Conservation (phyloP, 2,797 vertebrate genomes). For the Typhlichthys subterraneus region DNA sequence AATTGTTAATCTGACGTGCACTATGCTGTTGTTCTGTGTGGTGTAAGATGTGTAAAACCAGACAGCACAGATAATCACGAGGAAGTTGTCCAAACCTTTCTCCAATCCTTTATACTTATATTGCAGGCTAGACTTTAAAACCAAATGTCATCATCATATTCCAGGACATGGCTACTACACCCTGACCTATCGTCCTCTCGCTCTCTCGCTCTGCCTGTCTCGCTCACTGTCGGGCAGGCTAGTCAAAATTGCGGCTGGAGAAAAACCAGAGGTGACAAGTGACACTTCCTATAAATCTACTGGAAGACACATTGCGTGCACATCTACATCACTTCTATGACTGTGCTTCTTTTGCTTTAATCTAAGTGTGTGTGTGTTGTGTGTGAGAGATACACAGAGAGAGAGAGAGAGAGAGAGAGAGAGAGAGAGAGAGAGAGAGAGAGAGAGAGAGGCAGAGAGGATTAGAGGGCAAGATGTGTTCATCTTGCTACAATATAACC, state of each 20-base stretch:
- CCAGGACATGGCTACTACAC: slow-evolving; percentile 5
- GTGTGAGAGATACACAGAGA: not conserved
- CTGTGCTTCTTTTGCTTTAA: slow-evolving; percentile 29
- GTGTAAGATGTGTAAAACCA: too few species aligned
- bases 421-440: not conserved
- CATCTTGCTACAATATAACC: slow-evolving; percentile 32
- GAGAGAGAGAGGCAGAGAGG: slow-evolving; percentile 22
- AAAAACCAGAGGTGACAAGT: slow-evolving; percentile 65
- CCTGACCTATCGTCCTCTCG: not conserved
- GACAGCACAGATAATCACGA: too few species aligned
- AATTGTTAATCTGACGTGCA: not conserved
- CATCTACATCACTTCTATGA: not conserved
- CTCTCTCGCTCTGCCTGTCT: not conserved
- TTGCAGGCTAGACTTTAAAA: too few species aligned
- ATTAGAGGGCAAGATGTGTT: slow-evolving; percentile 46
- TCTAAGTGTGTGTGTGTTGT: slow-evolving; percentile 39
- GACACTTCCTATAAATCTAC: slow-evolving; percentile 72
- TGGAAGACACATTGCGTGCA: slow-evolving; percentile 29
- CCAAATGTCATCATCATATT: not conserved
- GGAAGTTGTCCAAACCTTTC: too few species aligned
- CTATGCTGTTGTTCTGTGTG: not conserved
- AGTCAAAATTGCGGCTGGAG: slow-evolving; percentile 29
- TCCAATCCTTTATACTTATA: too few species aligned
- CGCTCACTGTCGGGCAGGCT: slow-evolving; percentile 46
- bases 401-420: too few species aligned